A percentile compares a stretch with the other conserved stretches of the same genome.
These are phyloP conservation scores for Andrena fulva DNA, from an alignment of 2,888 invertebrate genomes.

Conservation along the genomic window DNA sequence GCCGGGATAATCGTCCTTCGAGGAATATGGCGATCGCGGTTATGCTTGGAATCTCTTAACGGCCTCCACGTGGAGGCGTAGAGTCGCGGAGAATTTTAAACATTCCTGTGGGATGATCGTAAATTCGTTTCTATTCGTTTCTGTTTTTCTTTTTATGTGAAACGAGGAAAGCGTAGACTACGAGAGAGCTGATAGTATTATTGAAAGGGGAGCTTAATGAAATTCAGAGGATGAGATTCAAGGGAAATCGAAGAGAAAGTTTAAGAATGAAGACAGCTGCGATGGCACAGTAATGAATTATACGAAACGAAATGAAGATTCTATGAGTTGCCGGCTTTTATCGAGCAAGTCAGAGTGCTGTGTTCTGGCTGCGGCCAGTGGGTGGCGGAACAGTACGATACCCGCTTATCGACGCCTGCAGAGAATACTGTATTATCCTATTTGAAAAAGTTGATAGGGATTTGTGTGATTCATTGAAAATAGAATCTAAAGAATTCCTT, in stretches of 20 bases:
- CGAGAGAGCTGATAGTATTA: no score
- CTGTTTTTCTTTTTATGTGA: background rate
- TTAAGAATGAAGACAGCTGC: no score
- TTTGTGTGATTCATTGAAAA: no score
- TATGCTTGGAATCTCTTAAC: conserved; percentile 39
- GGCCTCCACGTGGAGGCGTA: background rate
- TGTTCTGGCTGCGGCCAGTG: background rate
- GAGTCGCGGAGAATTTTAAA: background rate
- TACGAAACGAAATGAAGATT: background rate
- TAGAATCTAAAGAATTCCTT: no score
- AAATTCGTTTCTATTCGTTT: background rate
- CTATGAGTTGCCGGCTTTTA: background rate
- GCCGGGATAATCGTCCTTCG: conserved; percentile 41
- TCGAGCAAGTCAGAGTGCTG: background rate
- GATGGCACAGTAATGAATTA: background rate
- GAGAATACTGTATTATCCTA: no score
- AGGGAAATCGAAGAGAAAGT: no score
- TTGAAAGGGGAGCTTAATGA: no score
- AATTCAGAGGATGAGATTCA: no score
- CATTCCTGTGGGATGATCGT: background rate
- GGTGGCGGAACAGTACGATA: background rate
- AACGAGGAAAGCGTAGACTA: background rate
- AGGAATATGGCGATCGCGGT: conserved; percentile 44
- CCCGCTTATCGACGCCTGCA: background rate
- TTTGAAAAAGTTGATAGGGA: no score